Base-by-base conservation (phyloP, 2,888 invertebrate species). In the Clostera curtula region DNA sequence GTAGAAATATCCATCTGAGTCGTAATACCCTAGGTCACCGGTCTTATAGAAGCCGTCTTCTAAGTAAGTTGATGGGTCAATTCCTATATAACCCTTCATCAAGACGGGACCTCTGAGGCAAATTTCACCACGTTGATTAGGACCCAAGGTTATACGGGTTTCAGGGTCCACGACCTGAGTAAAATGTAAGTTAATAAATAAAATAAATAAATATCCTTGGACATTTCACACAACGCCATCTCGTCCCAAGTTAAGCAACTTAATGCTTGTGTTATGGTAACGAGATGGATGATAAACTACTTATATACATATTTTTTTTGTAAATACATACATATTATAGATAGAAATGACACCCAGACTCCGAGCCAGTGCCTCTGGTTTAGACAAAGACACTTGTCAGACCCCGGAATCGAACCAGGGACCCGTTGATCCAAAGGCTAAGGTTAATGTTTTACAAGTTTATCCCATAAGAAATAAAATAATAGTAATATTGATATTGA, bases 121-220 rank as follows among this genome's bases (percentile, higher is more conserved):
- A 40, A 77, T 71, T 57, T 76, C 75, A 7, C 75, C 75, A 9
- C 62, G 61, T 56, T 87, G 56, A 31, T 75, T 63, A 2, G 67
- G 57, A 2, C 69, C 82, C 8, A 88, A 48, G 7, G 63, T 50
- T 48, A 74, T 51, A 16, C 75, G 74, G n/a, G 85, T 86, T 35
- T 83, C 55, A 4, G 60, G 43, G 44, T 85, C 72, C 12, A 70
- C 63, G 26, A 85, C 59, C 82, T 31, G 43, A 44, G 39, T 38
- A 49, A 36, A 37, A 22, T 31, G 34, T 44, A n/a, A 7, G 11
- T 29, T 46, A 12, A 38, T 27, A 27, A 12, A 13, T 12, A 15
- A 14, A 29, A 28, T n/a, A 19, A 23, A 26, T 19, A 22, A 16
- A 13, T 21, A 21, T 14, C 5, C 17, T 11, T 13, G 19, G 21